Evolutionary conservation across 2,113 vertebrate genomes (phyloP), one percentile per base, ranked within the genome.

Genomic region (Antechinus stuartii): DNA sequence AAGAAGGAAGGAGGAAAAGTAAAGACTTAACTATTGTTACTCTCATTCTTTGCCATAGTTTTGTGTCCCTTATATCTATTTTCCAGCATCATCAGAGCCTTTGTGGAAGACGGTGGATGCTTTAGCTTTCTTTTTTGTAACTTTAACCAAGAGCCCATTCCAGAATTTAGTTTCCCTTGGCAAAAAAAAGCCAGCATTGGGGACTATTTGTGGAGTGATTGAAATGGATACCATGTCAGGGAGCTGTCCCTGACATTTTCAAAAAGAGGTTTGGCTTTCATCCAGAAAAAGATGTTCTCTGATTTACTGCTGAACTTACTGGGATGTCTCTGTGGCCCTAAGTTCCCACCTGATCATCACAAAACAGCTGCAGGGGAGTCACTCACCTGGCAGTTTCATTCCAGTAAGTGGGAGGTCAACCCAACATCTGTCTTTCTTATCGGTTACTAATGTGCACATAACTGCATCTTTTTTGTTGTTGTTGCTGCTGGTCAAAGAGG

Each of bases 391-490:
- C 91, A 95, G 50, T 54, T 47, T 76, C 94, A 89, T 94, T 98
- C 92, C 90, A 96, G 9, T 6, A 30, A 93, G 91, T 94, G 56
- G 53, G 90, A 98, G 68, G 91, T 95, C 97, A 96, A 3, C 3
- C 0, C 49, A 95, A 97, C 90, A 97, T 96, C 97, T 95, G 53
- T 96, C 96, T 97, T 96, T 95, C 96, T 98, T 98, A 97, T 96
- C 98, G 93, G 95, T 96, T 96, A 76, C 94, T 96, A 56, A 92
- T 95, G 97, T 95, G 90, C 0, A 26, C 90, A 94, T 56, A 54
- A 91, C 55, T 94, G 92, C 47, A 30, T 0, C 1, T 54, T 97
- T 97, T 68, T 61, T 84, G 90, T 46, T 93, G 52, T 94, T 49
- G 52, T 95, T 49, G 95, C 93, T 97, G 24, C 95, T 97, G 94